Conservation (phyloP, 2,888 invertebrate species). For the Eudasyphora cyanicolor region DNA sequence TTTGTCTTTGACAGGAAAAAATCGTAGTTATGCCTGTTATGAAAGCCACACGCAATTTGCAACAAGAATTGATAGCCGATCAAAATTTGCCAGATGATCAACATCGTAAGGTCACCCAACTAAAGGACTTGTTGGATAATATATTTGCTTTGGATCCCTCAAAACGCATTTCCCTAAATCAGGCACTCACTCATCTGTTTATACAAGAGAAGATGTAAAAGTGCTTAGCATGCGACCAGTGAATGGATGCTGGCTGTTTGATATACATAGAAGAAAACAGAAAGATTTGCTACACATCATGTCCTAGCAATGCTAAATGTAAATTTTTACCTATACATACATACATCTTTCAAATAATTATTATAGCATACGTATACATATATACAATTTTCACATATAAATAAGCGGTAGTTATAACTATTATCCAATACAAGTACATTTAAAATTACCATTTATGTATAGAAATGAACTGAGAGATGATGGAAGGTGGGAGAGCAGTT, state of each 20-base stretch:
- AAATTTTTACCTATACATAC: conserved; percentile 52
- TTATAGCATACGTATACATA: not conserved
- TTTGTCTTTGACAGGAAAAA: conserved; percentile 89
- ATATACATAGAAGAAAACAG: too few species aligned
- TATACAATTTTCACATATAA: not conserved
- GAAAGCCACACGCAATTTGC: conserved; percentile 91
- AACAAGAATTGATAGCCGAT: conserved; percentile 92
- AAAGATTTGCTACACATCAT: too few species aligned
- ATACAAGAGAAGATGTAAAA: conserved; percentile 93
- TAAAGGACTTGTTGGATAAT: conserved; percentile 95
- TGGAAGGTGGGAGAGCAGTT: not conserved
- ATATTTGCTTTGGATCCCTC: conserved; percentile 95
- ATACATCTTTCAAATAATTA: not conserved
- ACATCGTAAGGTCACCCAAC: conserved; percentile 93
- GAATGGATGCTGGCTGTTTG: not conserved
- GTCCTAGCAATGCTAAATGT: conserved; percentile 59
- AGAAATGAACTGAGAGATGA: not conserved
- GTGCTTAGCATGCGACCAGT: conserved; percentile 8
- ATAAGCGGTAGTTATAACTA: conserved; percentile 1
- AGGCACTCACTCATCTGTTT: conserved; percentile 96
- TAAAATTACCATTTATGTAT: not conserved
- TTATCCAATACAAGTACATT: not conserved
- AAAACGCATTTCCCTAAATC: conserved; percentile 95
- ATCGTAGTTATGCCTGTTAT: conserved; percentile 96
- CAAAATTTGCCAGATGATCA: conserved; percentile 94